phyloP scores from a whole-genome alignment of 2,797 vertebrate genomes.

The Sardinella longiceps region DNA sequence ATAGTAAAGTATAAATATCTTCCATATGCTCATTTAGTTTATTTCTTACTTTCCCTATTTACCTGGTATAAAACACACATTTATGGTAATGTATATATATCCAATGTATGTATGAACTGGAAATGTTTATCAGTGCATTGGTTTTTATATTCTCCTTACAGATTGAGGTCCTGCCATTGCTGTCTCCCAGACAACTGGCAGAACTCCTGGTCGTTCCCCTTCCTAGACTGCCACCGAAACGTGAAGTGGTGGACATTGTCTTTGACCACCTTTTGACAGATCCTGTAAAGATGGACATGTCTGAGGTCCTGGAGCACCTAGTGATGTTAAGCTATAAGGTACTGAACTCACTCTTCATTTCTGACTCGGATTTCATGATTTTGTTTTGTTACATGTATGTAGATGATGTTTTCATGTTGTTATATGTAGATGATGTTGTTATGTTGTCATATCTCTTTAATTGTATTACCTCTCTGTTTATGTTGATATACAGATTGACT shows the following conservation, averaged over 20 bases:
- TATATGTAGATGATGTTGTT: neutral
- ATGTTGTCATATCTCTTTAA: neutral
- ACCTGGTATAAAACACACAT: too few relatives aligned
- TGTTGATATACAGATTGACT: conserved; percentile 37
- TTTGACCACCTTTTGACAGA: conserved; percentile 40
- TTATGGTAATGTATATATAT: too few relatives aligned
- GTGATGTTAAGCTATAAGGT: conserved; percentile 31
- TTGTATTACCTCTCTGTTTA: neutral
- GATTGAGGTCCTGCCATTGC: conserved; percentile 41
- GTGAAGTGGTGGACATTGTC: conserved; percentile 23
- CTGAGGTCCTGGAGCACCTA: conserved; percentile 40
- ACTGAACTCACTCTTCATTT: neutral
- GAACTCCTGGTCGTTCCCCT: conserved; percentile 48
- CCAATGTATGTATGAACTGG: too few relatives aligned
- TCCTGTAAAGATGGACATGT: neutral
- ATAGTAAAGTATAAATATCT: too few relatives aligned
- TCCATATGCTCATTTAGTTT: too few relatives aligned
- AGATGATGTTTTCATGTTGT: too few relatives aligned
- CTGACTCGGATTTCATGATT: neutral
- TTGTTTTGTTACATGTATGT: neutral
- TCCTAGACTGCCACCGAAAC: conserved; percentile 38
- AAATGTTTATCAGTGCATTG: neutral
- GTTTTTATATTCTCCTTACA: neutral
- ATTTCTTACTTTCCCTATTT: too few relatives aligned
- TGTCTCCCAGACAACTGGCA: conserved; percentile 46